A percentile compares a stretch with the other conserved stretches of the same genome.
phyloP scores from a whole-genome alignment of 2,113 vertebrate genomes.

The Zosterops japonicus region DNA sequence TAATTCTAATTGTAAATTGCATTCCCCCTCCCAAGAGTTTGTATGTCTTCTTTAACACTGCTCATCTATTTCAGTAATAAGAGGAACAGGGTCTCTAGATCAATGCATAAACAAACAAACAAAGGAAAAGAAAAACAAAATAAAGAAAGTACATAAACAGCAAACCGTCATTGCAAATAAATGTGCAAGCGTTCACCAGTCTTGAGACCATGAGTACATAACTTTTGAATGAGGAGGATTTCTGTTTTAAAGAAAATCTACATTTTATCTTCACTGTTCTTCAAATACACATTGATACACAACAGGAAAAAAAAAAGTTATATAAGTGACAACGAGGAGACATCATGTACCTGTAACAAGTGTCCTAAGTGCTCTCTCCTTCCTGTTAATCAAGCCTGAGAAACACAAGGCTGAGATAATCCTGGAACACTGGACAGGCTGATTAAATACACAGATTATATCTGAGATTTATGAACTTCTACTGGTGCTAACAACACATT shows the following conservation, averaged over 20 bases:
- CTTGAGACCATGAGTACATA: background rate
- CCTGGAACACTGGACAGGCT: background rate
- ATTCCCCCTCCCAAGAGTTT: rapidly evolving
- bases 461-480: background rate
- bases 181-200: background rate
- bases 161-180: background rate
- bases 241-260: background rate
- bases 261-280: background rate
- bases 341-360: background rate
- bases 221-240: background rate
- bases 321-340: background rate
- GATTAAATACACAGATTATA: background rate
- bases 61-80: background rate
- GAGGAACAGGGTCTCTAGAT: background rate
- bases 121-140: background rate
- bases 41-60: background rate
- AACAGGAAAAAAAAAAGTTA: background rate
- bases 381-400: background rate
- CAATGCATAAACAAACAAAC: background rate
- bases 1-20: background rate
- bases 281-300: background rate
- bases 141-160: background rate
- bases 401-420: background rate
- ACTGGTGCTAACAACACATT: background rate
- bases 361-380: background rate